Evolutionary conservation across 2,113 vertebrate genomes (phyloP).

Genomic region (Cinclus cinclus): DNA sequence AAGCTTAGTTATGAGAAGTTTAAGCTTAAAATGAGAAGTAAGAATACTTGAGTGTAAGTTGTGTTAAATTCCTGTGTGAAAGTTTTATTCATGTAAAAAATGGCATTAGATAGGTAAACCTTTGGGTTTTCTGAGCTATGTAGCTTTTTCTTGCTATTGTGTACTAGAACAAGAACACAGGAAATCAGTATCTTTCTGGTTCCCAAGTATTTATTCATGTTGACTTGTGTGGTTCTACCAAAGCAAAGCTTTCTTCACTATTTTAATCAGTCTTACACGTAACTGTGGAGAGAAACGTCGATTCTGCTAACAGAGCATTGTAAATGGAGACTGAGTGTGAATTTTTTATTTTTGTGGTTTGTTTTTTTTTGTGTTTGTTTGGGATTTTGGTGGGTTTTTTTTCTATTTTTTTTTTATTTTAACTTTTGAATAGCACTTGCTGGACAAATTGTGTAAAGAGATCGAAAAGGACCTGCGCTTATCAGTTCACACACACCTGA

Average conservation of each 20-base stretch:
- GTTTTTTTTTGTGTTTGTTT: not conserved
- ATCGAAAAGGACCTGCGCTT: constrained; percentile 97
- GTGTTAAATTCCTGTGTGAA: not conserved
- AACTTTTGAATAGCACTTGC: constrained; percentile 79
- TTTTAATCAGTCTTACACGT: not conserved
- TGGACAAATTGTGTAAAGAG: constrained; percentile 97
- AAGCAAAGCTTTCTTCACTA: not conserved
- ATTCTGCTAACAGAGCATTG: not conserved
- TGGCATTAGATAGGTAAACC: not conserved
- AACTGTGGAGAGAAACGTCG: not conserved
- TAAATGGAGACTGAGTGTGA: not conserved
- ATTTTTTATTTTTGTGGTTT: not conserved
- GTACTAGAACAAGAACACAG: not conserved
- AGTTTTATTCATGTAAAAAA: not conserved
- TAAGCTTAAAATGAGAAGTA: not conserved
- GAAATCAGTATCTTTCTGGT: not conserved
- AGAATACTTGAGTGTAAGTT: not conserved
- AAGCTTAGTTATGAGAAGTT: not conserved
- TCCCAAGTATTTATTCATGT: not conserved
- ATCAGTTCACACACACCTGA: constrained; percentile 95
- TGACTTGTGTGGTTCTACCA: not conserved
- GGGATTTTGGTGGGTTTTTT: not conserved
- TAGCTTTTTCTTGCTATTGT: not conserved
- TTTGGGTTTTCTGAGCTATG: not conserved
- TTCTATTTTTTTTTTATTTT: not conserved